Evolutionary conservation across 2,797 vertebrate genomes (phyloP), one percentile per base, ranked within the genome.

Genomic region (Microctenopoma stevenorrisi): DNA sequence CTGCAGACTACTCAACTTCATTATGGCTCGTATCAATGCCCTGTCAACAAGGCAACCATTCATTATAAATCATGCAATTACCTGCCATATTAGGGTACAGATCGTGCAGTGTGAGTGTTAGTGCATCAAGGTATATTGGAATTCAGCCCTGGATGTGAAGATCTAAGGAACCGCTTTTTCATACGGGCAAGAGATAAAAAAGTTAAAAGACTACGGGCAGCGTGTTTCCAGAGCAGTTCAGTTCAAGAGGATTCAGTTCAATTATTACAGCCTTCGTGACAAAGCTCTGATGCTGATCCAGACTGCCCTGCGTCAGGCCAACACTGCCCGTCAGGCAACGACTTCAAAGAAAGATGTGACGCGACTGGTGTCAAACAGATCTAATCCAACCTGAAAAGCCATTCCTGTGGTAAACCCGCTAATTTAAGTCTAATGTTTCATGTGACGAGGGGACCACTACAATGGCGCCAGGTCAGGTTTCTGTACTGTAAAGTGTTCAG

Each of bases 1-100:
- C 48, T 58, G 48, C 3, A 70, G 56, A 55, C 77, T 74, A 79
- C 84, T 86, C 68, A 64, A 8, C 68, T 51, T 72, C 61, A 78
- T 78, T 74, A 76, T 55, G 15, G 22, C 69, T 53, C 0, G 0
- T 48, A 67, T 74, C 68, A 74, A 42, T 55, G 18, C 42, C 57
- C 42, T 11, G 85, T 79, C n/a, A 8, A 67, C 68, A 51, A 0
- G 54, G 71, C 52, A 78, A 83, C 80, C 7, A 1, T 51, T 83
- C 68, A 76, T 86, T 83, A 86, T 25, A 62, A 56, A 71, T 53
- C 72, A 74, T 46, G 67, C 52, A 65, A 79, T 84, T 79, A 82
- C 54, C 63, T 35, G 57, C 49, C 48, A 59, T 62, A 55, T 74
- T 52, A 74, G 28, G 10, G 50, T 25, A 1, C 10, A 7, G 14